Evolutionary conservation across 2,113 vertebrate species (phyloP).

Genomic region (Pelecanoides urinatrix): DNA sequence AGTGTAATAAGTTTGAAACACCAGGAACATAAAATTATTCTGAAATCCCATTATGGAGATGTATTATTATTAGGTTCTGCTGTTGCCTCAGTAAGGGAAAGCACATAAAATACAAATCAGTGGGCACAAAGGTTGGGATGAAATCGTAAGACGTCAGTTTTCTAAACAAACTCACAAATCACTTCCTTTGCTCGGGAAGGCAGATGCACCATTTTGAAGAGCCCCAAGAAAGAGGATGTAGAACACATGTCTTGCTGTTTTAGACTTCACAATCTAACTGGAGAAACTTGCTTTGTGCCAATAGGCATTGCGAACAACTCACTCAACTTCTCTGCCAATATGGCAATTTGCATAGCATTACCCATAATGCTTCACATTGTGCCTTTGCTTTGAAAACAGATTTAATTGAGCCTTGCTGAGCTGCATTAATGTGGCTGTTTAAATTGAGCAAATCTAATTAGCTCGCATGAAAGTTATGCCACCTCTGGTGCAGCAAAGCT

Average conservation of each 20-base stretch:
- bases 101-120: constrained; percentile 25
- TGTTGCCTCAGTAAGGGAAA: not conserved
- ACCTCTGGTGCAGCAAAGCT: constrained; percentile 75
- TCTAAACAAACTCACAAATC: constrained; percentile 50
- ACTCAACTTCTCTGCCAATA: constrained; percentile 67
- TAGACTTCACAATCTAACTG: constrained; percentile 21
- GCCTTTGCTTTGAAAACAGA: constrained; percentile 75
- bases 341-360: constrained; percentile 72
- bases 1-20: constrained; percentile 18
- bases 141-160: not conserved
- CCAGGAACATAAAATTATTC: constrained; percentile 3
- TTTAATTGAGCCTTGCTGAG: constrained; percentile 77
- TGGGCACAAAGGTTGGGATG: not conserved
- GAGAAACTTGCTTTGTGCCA: constrained; percentile 60
- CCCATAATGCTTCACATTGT: constrained; percentile 71
- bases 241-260: constrained; percentile 48
- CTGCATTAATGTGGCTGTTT: constrained; percentile 76
- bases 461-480: constrained; percentile 76
- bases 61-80: constrained; percentile 35
- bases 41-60: constrained; percentile 31
- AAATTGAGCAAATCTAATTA: constrained; percentile 80
- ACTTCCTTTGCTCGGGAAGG: not conserved
- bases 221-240: constrained; percentile 2
- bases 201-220: constrained; percentile 50
- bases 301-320: constrained; percentile 49